Base-by-base conservation (phyloP, 2,113 vertebrate species). In the Lepidiolamprologus cunningtoni region DNA sequence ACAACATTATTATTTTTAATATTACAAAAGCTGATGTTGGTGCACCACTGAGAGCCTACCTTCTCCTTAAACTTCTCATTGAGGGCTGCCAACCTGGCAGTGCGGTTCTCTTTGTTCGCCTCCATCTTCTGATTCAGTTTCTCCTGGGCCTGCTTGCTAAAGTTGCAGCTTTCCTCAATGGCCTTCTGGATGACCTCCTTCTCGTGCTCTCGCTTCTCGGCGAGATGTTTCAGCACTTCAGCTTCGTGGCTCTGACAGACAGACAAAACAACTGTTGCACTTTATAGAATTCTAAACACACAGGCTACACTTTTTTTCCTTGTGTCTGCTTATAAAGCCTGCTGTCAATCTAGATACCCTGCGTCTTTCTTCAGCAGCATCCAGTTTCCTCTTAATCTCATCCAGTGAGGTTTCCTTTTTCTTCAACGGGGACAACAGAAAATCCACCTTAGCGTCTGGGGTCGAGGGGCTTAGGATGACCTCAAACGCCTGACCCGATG, bases 151-250 rank as follows among this genome's bases (percentile, higher is more conserved):
- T 97, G 97, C 95, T 99, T 99, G 92, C 97, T 98, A 90, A 99
- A 99, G 93, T 99, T 99, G 96, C 97, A 97, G 93, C 97, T 98
- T 81, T 98, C 98, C 76, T 99, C 98, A 4, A 97, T 96, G 3
- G 97, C 98, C 93, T 99, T 99, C 92, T 99, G 98, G 23, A 98
- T 96, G 93, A 99, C 99, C 86, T 99, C 98, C 68, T 98, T 99
- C 93, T 98, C 98, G 0, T 99, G 98, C 95, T 99, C 98, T 31
- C 98, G 92, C 85, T 98, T 98, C 95, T 98, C 98, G 2, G 98
- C 99, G 1, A 99, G 94, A 80, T 98, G 97, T 93, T 99, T 99
- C 92, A 99, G 94, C 52, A 99, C 96, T 42, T 98, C 98, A 6
- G 98, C 98, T 90, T 98, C 98, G 2, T 98, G 97, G 82, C 97